These are phyloP conservation scores for Esox niger DNA, from an alignment of 2,113 vertebrate species.

Conservation along the genomic window DNA sequence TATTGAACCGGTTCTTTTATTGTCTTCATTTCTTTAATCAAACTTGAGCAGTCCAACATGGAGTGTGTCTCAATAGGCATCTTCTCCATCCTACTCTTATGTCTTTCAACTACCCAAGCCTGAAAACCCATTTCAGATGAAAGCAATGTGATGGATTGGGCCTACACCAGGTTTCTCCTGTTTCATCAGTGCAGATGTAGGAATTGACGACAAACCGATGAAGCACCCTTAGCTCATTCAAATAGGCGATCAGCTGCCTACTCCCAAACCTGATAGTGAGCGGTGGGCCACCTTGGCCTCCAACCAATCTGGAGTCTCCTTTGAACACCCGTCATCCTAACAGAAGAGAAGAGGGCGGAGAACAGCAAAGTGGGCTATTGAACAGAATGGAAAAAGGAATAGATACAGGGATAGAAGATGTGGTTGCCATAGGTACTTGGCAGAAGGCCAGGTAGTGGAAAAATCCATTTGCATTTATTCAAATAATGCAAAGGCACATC, in stretches of 20 bases:
- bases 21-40: too few relatives aligned
- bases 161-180: too few relatives aligned
- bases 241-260: background rate
- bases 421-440: conserved; percentile 76
- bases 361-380: conserved; percentile 48
- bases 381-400: conserved; percentile 46
- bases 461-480: conserved; percentile 73
- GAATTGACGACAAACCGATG: background rate
- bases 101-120: too few relatives aligned
- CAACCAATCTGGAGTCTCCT: background rate
- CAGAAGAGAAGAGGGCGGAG: conserved; percentile 31
- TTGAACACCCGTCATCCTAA: background rate
- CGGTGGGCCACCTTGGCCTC: background rate
- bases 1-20: too few relatives aligned
- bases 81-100: too few relatives aligned
- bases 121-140: too few relatives aligned
- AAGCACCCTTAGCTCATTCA: background rate
- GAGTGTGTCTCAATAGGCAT: too few relatives aligned
- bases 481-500: conserved; percentile 49
- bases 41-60: too few relatives aligned
- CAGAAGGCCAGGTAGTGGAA: conserved; percentile 58
- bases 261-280: conserved; percentile 23
- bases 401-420: conserved; percentile 50
- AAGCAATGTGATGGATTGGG: too few relatives aligned
- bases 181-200: background rate